A percentile compares a stretch with the other conserved stretches of the same genome.
These are phyloP conservation scores for Drosophila athabasca DNA, from an alignment of 1,140 invertebrate genomes.

Conservation along the genomic window DNA sequence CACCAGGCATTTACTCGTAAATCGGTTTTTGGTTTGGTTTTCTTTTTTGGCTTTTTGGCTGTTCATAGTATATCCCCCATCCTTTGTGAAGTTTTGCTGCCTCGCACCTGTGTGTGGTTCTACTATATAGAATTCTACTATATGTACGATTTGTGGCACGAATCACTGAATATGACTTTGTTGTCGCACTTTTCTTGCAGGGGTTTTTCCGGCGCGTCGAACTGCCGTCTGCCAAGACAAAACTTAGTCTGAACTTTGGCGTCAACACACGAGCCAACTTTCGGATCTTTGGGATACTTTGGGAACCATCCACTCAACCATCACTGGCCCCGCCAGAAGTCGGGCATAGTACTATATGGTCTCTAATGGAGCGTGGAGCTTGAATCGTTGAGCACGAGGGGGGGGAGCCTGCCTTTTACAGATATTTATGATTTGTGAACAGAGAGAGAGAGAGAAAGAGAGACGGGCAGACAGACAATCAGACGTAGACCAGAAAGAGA, in stretches of 20 bases:
- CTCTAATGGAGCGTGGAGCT: slow-evolving; percentile 66
- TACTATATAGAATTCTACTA: no score
- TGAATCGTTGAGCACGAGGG: slow-evolving; percentile 35
- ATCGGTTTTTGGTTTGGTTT: slow-evolving; percentile 54
- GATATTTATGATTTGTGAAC: slow-evolving; percentile 82
- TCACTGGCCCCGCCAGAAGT: slow-evolving; percentile 23
- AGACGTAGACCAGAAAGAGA: slow-evolving; percentile 16
- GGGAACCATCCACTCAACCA: slow-evolving; percentile 21
- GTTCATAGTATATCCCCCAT: slow-evolving; percentile 6
- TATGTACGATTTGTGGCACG: not conserved
- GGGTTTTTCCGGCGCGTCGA: slow-evolving; percentile 62
- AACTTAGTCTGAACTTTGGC: slow-evolving; percentile 74
- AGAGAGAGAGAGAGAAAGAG: slow-evolving; percentile 2
- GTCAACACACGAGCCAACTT: slow-evolving; percentile 41
- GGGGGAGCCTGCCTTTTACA: slow-evolving; percentile 69
- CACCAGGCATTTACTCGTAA: slow-evolving; percentile 39
- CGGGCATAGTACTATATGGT: slow-evolving; percentile 33
- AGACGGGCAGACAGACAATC: slow-evolving; percentile 18
- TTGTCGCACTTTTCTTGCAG: slow-evolving; percentile 30
- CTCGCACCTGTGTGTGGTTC: slow-evolving; percentile 33
- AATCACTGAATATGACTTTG: slow-evolving; percentile 1
- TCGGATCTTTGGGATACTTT: not conserved
- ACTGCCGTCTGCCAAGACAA: slow-evolving; percentile 68
- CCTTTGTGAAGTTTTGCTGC: slow-evolving; percentile 19
- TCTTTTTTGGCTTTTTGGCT: slow-evolving; percentile 12